These are phyloP conservation scores for Conus ventricosus DNA, from an alignment of 1,140 invertebrate species.

Conservation along the genomic window DNA sequence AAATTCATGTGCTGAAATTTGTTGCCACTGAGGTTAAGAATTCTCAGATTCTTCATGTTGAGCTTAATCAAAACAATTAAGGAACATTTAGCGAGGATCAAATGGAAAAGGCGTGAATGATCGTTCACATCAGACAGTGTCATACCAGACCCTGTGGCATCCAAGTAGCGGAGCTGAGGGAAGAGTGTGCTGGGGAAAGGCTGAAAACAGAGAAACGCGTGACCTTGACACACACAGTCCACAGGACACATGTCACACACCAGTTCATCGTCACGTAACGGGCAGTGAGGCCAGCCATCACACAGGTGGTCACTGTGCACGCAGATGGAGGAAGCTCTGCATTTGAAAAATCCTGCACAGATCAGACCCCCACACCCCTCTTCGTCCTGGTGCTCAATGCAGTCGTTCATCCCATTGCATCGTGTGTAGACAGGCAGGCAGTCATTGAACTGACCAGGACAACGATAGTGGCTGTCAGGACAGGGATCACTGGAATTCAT, in stretches of 20 bases:
- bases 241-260: constrained; percentile 3
- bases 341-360: no score
- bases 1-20: background rate
- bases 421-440: no score
- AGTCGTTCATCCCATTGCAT: no score
- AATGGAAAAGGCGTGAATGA: background rate
- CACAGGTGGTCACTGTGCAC: no score
- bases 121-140: background rate
- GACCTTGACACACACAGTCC: constrained; percentile 22
- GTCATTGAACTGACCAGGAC: no score
- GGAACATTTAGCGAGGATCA: background rate
- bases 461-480: no score
- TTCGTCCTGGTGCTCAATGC: no score
- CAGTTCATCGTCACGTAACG: no score
- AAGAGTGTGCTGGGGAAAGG: background rate
- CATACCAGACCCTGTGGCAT: background rate
- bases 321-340: no score
- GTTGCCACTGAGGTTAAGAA: constrained; percentile 26
- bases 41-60: constrained; percentile 17
- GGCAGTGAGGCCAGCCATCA: no score
- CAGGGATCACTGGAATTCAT: no score
- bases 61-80: background rate
- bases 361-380: no score
- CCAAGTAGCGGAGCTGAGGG: background rate
- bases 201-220: constrained; percentile 19